Conservation (phyloP, 2,888 invertebrate genomes). For the Hirudinaria manillensis region DNA sequence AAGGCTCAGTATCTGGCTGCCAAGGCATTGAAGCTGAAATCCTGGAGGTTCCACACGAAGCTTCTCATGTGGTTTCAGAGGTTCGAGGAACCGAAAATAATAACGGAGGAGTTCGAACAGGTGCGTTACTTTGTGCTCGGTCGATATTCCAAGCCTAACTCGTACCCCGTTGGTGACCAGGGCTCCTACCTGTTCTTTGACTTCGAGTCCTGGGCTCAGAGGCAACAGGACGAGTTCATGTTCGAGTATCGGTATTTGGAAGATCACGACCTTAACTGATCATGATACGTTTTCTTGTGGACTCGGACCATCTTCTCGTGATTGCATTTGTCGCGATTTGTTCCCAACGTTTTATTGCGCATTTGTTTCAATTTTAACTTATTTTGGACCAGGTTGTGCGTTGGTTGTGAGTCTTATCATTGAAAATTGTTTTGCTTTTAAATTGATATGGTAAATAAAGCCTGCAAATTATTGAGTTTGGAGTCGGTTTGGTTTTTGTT, state of each 20-base stretch:
- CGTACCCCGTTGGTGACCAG: conserved; percentile 59
- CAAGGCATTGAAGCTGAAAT: conserved; percentile 97
- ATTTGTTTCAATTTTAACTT: no score
- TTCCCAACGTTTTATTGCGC: no score
- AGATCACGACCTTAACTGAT: conserved; percentile 92
- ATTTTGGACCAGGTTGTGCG: no score
- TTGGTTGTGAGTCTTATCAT: no score
- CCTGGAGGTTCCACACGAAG: conserved; percentile 99
- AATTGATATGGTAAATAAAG: no score
- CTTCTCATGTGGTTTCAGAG: conserved; percentile 99
- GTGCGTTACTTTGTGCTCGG: conserved; percentile 53
- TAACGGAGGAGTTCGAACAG: conserved; percentile 99
- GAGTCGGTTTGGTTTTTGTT: no score
- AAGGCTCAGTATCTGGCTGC: conserved; percentile 99
- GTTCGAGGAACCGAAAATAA: conserved; percentile 98
- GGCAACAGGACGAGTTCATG: conserved; percentile 99
- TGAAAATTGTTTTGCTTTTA: no score
- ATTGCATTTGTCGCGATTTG: no score
- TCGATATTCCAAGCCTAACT: not conserved
- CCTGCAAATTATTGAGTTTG: no score
- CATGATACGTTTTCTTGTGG: not conserved
- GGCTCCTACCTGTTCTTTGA: conserved; percentile 99
- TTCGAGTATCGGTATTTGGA: conserved; percentile 99
- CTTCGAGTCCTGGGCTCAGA: conserved; percentile 99
- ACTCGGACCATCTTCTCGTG: no score